Base-by-base conservation (phyloP, 2,113 vertebrate genomes). In the Amazona guildingii region DNA sequence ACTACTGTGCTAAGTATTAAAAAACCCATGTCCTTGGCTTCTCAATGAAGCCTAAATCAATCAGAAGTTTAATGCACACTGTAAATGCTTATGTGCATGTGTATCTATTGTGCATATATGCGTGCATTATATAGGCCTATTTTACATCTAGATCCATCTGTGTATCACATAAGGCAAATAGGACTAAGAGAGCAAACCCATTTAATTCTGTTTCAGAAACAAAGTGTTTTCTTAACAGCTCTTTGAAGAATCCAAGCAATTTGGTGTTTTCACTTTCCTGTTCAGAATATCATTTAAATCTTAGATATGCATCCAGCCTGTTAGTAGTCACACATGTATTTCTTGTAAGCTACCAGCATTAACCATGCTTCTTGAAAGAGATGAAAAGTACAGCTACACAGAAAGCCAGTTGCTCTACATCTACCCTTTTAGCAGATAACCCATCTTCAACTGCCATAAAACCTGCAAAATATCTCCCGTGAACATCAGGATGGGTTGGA, bases 1-100 rank as follows among this genome's bases (percentile, higher is more conserved):
- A 94, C 63, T 73, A 82, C 83, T 76, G 74, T 14, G 74, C 83
- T 91, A 87, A 76, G 80, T 87, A 87, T 1, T 70, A 85, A 92
- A 91, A 97, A 97, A 97, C 96, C 96, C 83, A 96, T 96, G 92
- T 10, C 66, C 54, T 3, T 5, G 39, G 66, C 61, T 94, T 67
- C 92, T 83, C 63, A 78, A 70, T 93, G 91, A 88, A 95, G 94
- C 74, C 80, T 75, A 46, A 92, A 90, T 95, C 86, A 92, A 92
- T 95, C 86, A 83, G 78, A 89, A 94, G 28, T 97, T 94, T 94
- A 94, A 96, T 37, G 84, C 48, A 87, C 49, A 66, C 3, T 78
- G 88, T 81, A 94, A 92, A 95, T 78, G 87, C 81, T 90, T 74
- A 90, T 83, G 64, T 81, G 83, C 31, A 61, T 62, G 90, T 94